These are phyloP conservation scores for Forbesichthys agassizii DNA, from an alignment of 2,113 vertebrate genomes.

Conservation along the genomic window DNA sequence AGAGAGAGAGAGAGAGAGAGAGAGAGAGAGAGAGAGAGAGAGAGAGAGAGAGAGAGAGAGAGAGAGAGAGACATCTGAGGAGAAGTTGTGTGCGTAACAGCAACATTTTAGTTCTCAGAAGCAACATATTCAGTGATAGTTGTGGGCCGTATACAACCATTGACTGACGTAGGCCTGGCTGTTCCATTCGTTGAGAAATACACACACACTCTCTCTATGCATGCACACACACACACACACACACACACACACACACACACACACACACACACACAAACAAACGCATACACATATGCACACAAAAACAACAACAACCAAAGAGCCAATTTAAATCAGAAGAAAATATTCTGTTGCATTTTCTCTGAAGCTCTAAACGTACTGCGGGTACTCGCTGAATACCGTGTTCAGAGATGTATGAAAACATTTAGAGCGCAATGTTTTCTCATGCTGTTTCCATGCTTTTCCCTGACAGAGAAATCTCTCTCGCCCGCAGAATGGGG, in stretches of 20 bases:
- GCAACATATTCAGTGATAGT: conserved; percentile 51
- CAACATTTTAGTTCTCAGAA: conserved; percentile 62
- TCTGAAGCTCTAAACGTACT: conserved; percentile 32
- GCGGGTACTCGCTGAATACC: conserved; percentile 25
- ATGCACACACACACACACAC: neutral
- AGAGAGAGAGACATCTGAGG: too few species aligned
- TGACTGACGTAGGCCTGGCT: conserved; percentile 58
- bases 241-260: neutral
- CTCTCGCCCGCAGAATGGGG: conserved; percentile 32
- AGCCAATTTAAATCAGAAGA: neutral
- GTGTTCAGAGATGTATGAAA: conserved; percentile 51
- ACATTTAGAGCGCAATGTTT: conserved; percentile 53
- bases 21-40: too few species aligned
- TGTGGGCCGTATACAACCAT: conserved; percentile 38
- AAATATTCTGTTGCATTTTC: conserved; percentile 28
- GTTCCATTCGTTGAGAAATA: conserved; percentile 47
- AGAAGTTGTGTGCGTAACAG: conserved; percentile 31
- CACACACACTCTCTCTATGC: conserved; percentile 9
- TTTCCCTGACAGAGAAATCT: conserved; percentile 58
- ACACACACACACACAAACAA: neutral
- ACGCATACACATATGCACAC: neutral
- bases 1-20: too few species aligned
- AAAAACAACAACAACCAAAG: too few species aligned
- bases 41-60: too few species aligned
- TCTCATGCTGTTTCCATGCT: conserved; percentile 21